phyloP scores from a whole-genome alignment of 92 coral and sea anemone genomes.

The Parazoanthus atlanticus region DNA sequence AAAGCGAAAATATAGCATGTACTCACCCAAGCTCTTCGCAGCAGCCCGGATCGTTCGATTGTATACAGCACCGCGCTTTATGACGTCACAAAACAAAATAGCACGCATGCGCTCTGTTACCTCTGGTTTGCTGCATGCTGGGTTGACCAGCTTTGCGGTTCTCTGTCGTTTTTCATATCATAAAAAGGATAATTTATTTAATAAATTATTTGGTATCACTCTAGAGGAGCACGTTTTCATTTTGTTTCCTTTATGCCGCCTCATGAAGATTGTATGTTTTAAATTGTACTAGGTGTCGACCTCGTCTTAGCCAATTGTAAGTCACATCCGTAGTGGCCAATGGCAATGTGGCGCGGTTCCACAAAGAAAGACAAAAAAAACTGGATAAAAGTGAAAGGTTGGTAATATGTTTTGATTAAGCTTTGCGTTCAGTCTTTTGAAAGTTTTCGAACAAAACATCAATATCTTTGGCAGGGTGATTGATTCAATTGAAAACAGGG shows the following conservation, averaged over 20 bases:
- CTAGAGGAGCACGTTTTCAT: too few species aligned
- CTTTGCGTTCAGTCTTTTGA: not conserved
- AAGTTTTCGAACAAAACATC: not conserved
- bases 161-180: not conserved
- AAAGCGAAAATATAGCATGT: constrained; percentile 17
- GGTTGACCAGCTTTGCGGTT: not conserved
- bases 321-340: too few species aligned
- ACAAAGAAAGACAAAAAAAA: too few species aligned
- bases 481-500: not conserved
- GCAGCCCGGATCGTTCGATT: constrained; percentile 49
- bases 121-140: constrained; percentile 27
- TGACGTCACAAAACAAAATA: constrained; percentile 27
- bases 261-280: too few species aligned
- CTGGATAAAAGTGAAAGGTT: too few species aligned
- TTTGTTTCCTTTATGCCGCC: too few species aligned
- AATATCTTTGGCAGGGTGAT: not conserved
- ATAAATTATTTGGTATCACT: not conserved
- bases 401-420: too few species aligned
- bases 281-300: too few species aligned
- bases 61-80: constrained; percentile 26
- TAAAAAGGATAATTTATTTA: not conserved
- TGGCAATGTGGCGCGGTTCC: too few species aligned
- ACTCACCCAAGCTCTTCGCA: constrained; percentile 46
- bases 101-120: constrained; percentile 18
- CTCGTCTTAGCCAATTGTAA: too few species aligned